Evolutionary conservation across 2,113 vertebrate genomes (phyloP).

Genomic region (Xenus cinereus): DNA sequence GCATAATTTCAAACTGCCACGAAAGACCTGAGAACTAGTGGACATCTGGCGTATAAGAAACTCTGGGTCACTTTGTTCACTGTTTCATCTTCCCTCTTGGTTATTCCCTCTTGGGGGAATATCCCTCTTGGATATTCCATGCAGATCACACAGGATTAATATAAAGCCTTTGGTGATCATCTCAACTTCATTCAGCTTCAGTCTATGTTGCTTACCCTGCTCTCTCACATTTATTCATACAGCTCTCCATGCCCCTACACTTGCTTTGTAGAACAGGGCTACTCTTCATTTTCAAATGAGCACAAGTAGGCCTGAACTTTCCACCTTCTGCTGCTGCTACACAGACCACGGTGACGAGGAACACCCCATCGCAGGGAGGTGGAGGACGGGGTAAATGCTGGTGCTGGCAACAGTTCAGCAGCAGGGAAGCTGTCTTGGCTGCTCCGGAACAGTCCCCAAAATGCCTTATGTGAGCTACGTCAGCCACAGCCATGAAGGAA

Average conservation of each 20-base stretch:
- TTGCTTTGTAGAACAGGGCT: neutral
- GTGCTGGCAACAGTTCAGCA: neutral
- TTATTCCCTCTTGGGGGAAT: no score
- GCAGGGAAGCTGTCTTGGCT: neutral
- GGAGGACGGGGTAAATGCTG: neutral
- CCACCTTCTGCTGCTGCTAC: neutral
- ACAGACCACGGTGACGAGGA: neutral
- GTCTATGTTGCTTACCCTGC: neutral
- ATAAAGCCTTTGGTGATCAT: neutral
- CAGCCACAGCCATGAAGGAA: neutral
- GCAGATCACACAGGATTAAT: neutral
- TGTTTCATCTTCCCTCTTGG: neutral
- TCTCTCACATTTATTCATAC: neutral
- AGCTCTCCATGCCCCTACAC: neutral
- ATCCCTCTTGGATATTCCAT: neutral
- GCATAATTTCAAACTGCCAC: no score
- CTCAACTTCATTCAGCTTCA: neutral
- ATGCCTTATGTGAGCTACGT: neutral
- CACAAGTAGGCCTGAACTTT: neutral
- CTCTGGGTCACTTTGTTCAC: neutral
- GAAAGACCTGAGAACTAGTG: neutral
- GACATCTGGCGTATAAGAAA: neutral
- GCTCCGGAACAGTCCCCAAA: neutral
- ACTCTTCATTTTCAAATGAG: neutral
- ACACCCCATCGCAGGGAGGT: no score